phyloP scores from a whole-genome alignment of 2,888 invertebrate genomes.

The Drosophila cyrtoloma region DNA sequence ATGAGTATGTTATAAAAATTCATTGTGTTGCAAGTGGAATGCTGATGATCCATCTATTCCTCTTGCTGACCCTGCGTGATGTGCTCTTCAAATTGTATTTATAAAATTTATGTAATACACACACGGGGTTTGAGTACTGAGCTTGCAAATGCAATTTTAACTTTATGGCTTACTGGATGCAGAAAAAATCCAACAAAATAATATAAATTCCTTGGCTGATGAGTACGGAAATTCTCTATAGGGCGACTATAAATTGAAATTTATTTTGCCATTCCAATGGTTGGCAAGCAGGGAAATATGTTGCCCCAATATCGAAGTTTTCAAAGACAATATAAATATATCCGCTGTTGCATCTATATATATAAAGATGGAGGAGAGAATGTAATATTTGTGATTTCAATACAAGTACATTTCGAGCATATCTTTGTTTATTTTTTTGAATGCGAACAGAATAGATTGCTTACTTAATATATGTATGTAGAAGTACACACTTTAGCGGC shows the following conservation, averaged over 20 bases:
- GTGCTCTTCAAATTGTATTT: slow-evolving; percentile 70
- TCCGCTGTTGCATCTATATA: background rate
- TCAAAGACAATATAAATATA: background rate
- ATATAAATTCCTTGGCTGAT: background rate
- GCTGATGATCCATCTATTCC: slow-evolving; percentile 20
- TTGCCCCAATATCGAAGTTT: background rate
- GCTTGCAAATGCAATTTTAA: slow-evolving; percentile 55
- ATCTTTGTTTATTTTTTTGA: slow-evolving; percentile 8
- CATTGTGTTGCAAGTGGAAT: slow-evolving; percentile 24
- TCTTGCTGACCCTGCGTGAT: slow-evolving; percentile 37
- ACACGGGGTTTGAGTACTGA: slow-evolving; percentile 50
- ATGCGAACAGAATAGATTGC: slow-evolving; percentile 2
- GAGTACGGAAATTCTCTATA: slow-evolving; percentile 8
- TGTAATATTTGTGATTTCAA: background rate
- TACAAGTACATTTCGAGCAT: background rate
- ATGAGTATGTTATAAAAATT: slow-evolving; percentile 37
- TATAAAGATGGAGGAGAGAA: background rate
- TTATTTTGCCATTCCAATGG: background rate
- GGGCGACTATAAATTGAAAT: slow-evolving; percentile 6
- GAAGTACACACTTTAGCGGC: slow-evolving; percentile 7
- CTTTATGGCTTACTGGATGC: slow-evolving; percentile 38
- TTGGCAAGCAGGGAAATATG: background rate
- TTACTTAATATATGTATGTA: slow-evolving; percentile 10
- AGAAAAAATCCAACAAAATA: background rate
- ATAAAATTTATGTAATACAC: slow-evolving; percentile 71